These are phyloP conservation scores for Pristionchus mayeri DNA, from an alignment of 2,888 invertebrate genomes.

Conservation along the genomic window DNA sequence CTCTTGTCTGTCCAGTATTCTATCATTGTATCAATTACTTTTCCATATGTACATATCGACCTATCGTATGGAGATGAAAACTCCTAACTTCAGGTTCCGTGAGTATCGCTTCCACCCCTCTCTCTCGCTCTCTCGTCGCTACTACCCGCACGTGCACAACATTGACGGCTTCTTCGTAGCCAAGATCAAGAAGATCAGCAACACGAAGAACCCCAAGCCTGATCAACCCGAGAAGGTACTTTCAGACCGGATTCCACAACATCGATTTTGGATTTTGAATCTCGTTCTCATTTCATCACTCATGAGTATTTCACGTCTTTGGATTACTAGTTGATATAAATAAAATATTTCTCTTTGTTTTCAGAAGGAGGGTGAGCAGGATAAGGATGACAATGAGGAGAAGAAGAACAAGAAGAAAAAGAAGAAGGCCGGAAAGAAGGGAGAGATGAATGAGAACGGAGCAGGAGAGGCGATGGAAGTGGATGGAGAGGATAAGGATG, in stretches of 20 bases:
- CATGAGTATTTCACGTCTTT: too few relatives aligned
- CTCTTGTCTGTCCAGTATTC: too few relatives aligned
- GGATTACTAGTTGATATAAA: too few relatives aligned
- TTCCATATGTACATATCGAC: too few relatives aligned
- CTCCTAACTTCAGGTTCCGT: slow-evolving; percentile 77
- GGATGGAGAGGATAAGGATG: not conserved
- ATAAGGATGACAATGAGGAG: slow-evolving; percentile 50
- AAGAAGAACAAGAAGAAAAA: slow-evolving; percentile 47
- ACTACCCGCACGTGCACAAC: slow-evolving; percentile 98
- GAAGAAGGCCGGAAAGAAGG: slow-evolving; percentile 36
- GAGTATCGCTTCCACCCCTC: slow-evolving; percentile 88
- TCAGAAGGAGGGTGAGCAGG: slow-evolving; percentile 40
- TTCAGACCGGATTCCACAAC: too few relatives aligned
- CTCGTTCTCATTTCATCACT: too few relatives aligned
- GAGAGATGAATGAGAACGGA: slow-evolving; percentile 51
- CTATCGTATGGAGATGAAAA: not conserved
- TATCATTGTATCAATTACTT: too few relatives aligned
- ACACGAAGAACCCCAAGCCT: slow-evolving; percentile 77
- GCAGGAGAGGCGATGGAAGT: slow-evolving; percentile 49
- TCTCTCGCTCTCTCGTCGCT: slow-evolving; percentile 88
- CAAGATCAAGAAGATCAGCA: slow-evolving; percentile 95
- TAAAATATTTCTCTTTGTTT: not conserved
- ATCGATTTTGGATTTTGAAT: too few relatives aligned
- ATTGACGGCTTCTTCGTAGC: slow-evolving; percentile 99
- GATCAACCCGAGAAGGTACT: slow-evolving; percentile 40